These are phyloP conservation scores for Anseranas semipalmata DNA, from an alignment of 2,113 vertebrate genomes.

Conservation along the genomic window DNA sequence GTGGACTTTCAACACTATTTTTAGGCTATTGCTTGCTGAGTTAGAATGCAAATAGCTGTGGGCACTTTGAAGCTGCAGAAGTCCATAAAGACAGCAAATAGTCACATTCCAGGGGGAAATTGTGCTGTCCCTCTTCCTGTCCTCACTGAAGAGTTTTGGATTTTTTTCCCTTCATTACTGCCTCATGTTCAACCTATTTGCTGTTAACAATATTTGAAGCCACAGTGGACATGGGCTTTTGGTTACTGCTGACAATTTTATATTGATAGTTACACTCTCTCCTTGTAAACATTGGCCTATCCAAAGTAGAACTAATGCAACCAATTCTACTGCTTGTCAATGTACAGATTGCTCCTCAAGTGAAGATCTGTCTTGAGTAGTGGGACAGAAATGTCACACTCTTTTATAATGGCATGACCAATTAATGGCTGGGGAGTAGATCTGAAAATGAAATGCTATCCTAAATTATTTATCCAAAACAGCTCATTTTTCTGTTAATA, in stretches of 20 bases:
- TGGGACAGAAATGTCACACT: background rate
- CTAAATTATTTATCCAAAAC: background rate
- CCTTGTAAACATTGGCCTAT: background rate
- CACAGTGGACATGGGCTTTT: background rate
- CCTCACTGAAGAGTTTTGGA: background rate
- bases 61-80: background rate
- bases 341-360: background rate
- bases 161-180: background rate
- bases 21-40: background rate
- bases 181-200: background rate
- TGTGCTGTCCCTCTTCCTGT: background rate
- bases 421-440: background rate
- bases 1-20: slow-evolving; percentile 9
- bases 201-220: background rate
- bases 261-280: background rate
- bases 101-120: background rate
- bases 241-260: background rate
- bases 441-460: background rate
- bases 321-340: background rate
- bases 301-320: background rate
- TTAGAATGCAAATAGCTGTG: background rate
- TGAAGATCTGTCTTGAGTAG: background rate
- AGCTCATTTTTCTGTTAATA: background rate
- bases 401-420: background rate
- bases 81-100: background rate